Evolutionary conservation across 2,113 vertebrate genomes (phyloP).

Genomic region (Lophochroa leadbeateri): DNA sequence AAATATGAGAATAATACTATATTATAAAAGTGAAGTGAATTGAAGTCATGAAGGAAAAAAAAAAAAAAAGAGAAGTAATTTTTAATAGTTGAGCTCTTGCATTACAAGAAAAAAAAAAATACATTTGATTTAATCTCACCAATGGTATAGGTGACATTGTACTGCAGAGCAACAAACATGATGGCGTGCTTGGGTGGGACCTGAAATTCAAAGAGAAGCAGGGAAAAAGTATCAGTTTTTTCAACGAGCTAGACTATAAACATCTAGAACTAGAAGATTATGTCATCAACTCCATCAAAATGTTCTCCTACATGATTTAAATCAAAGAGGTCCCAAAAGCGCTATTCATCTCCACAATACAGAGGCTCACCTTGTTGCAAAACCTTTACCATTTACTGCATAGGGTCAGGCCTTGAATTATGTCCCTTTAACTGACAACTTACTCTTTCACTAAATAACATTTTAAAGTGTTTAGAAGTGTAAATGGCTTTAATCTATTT

Average conservation of each 20-base stretch:
- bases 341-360: background rate
- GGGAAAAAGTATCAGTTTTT: background rate
- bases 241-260: background rate
- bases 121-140: slow-evolving; percentile 62
- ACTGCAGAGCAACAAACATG: slow-evolving; percentile 86
- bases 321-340: background rate
- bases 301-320: background rate
- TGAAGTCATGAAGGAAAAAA: background rate
- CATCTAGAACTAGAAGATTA: background rate
- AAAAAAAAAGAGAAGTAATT: background rate
- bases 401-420: background rate
- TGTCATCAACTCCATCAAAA: background rate
- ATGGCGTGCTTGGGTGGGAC: slow-evolving; percentile 78
- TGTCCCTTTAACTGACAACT: background rate
- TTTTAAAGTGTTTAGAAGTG: background rate
- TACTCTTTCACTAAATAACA: background rate
- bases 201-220: slow-evolving; percentile 61
- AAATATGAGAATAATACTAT: background rate
- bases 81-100: background rate
- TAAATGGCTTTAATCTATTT: background rate
- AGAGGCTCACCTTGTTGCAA: background rate
- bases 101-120: background rate
- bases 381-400: background rate
- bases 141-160: slow-evolving; percentile 81
- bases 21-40: background rate